Percentiles rank a stretch among this genome's conserved stretches.
Evolutionary conservation across 2,888 invertebrate species (phyloP).

Genomic region (Mechanitis mazaeus): DNA sequence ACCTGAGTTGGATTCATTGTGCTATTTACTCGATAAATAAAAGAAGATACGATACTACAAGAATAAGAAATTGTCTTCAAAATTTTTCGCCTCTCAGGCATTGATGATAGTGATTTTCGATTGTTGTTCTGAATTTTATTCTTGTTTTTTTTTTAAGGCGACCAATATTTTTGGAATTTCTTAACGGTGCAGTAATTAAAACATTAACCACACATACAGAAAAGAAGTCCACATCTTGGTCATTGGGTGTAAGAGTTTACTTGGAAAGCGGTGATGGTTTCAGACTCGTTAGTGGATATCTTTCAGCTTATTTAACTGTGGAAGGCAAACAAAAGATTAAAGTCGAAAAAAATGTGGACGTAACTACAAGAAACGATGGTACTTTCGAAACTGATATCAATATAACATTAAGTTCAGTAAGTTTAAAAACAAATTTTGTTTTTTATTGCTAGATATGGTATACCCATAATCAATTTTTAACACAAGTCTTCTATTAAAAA

Average conservation of each 20-base stretch:
- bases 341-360: slow-evolving; percentile 39
- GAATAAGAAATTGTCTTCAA: too few relatives aligned
- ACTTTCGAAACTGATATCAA: slow-evolving; percentile 46
- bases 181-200: slow-evolving; percentile 78
- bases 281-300: slow-evolving; percentile 42
- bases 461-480: too few relatives aligned
- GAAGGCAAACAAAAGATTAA: slow-evolving; percentile 50
- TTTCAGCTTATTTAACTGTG: slow-evolving; percentile 47
- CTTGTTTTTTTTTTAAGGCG: slow-evolving; percentile 74
- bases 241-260: slow-evolving; percentile 44
- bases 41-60: too few relatives aligned
- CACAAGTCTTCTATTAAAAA: too few relatives aligned
- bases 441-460: too few relatives aligned
- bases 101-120: too few relatives aligned
- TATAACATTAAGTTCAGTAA: slow-evolving; percentile 55
- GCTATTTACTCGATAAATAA: too few relatives aligned
- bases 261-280: slow-evolving; percentile 46
- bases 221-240: slow-evolving; percentile 47
- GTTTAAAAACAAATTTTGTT: slow-evolving; percentile 3
- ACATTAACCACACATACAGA: slow-evolving; percentile 73
- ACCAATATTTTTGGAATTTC: slow-evolving; percentile 80
- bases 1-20: too few relatives aligned
- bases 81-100: too few relatives aligned
- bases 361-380: slow-evolving; percentile 44
- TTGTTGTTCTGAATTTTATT: too few relatives aligned